Evolutionary conservation across 2,797 vertebrate genomes (phyloP).

Genomic region (Adrianichthys oophorus): DNA sequence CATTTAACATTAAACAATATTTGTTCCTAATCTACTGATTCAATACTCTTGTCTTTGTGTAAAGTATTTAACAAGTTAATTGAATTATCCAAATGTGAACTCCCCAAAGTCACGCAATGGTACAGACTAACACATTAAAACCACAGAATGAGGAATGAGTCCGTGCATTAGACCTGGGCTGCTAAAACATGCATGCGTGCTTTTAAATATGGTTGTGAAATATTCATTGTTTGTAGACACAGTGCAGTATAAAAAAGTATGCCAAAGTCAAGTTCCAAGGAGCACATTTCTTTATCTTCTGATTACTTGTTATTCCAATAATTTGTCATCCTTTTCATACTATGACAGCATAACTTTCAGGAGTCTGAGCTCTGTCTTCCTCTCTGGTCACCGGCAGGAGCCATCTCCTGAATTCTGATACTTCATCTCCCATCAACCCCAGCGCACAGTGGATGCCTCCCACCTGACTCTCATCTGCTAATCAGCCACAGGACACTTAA

Average conservation of each 20-base stretch:
- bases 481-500: too few species aligned
- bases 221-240: conserved; percentile 61
- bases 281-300: conserved; percentile 38
- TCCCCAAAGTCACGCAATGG: background rate
- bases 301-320: conserved; percentile 48
- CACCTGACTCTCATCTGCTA: too few species aligned
- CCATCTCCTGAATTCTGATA: too few species aligned
- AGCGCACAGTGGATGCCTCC: too few species aligned
- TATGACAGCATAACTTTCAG: conserved; percentile 10
- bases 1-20: background rate
- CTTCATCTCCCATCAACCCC: too few species aligned
- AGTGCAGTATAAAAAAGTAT: conserved; percentile 57
- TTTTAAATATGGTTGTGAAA: conserved; percentile 59
- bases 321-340: conserved; percentile 28
- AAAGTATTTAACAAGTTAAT: background rate
- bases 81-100: background rate
- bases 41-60: background rate
- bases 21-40: background rate
- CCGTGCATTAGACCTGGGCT: conserved; percentile 33
- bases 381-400: too few species aligned
- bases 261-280: conserved; percentile 40
- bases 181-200: conserved; percentile 57
- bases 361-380: too few species aligned
- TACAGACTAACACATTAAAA: conserved; percentile 8
- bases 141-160: conserved; percentile 24